Evolutionary conservation across 2,888 invertebrate species (phyloP), one percentile per base, ranked within the genome.

Genomic region (Catotricha subobsoleta): DNA sequence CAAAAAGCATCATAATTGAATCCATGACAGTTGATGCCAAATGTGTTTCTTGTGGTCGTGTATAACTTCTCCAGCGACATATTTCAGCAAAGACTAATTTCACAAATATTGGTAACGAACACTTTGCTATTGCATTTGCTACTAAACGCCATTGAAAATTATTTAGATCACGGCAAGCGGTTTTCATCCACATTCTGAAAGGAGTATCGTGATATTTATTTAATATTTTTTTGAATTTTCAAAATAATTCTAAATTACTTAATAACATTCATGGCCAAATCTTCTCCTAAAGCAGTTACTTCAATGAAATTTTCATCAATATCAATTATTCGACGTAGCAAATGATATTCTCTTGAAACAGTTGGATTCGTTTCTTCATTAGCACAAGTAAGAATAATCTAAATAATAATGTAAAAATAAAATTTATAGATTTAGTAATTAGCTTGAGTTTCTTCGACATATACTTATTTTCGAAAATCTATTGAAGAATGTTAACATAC

Each of bases 11-110:
- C 82, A 90, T 91, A 53, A 95, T 95, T 18, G 88, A 88, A 58
- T 94, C 94, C 84, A 92, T 92, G 1, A 95, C 92, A 2, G 87
- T 91, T 15, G 82, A 86, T 0, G 92, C 91, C 20, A 98, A 66
- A 52, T 88, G 81, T 0, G 92, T 94, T 51, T 92, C 90, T 48
- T 84, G 82, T 0, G 90, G 84, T 12, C 39, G 83, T 0, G 92
- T 92, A 59, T 95, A 97, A 49, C 94, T 94, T 41, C 91, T 72
- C 97, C 97, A 97, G 47, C 92, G 71, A 57, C 90, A 91, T 20
- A 97, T 90, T 66, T 97, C 95, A 12, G 95, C 97, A 62, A 91
- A 94, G 0, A 97, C 92, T 33, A 98, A 66, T 64, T 97, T 97
- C 1, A 97, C 91, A 56, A 94, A 97, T 46, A 98, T 88, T 0